Conservation (phyloP, 2,888 invertebrate genomes). For the Platycheirus rosarum region DNA sequence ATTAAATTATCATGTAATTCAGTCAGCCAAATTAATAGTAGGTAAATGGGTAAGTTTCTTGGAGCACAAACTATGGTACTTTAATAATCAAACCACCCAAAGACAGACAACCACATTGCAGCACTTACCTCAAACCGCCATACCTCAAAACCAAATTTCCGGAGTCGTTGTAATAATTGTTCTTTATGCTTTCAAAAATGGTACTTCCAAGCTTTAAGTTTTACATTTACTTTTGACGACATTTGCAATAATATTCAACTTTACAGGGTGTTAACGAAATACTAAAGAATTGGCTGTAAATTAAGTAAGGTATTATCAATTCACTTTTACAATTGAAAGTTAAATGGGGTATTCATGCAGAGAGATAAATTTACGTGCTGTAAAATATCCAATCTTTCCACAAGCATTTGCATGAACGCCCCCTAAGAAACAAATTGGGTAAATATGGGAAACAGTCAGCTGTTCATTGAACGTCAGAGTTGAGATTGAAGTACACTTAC, state of each 20-base stretch:
- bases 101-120: conserved; percentile 1
- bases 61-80: not conserved
- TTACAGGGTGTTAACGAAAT: conserved; percentile 12
- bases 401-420: too few species aligned
- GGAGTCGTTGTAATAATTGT: conserved; percentile 11
- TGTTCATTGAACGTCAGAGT: too few species aligned
- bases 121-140: conserved; percentile 34
- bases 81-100: not conserved
- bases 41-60: not conserved
- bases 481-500: too few species aligned
- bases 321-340: too few species aligned
- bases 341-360: too few species aligned
- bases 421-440: too few species aligned
- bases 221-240: not conserved
- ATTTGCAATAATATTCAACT: conserved; percentile 3
- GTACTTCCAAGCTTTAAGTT: conserved; percentile 15
- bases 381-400: too few species aligned
- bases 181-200: conserved; percentile 24
- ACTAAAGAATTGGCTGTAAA: too few species aligned
- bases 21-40: not conserved
- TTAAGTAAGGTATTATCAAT: too few species aligned
- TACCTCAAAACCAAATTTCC: conserved; percentile 4
- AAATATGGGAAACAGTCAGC: too few species aligned
- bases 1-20: not conserved
- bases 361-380: too few species aligned